Evolutionary conservation across 2,888 invertebrate species (phyloP), one percentile per base, ranked within the genome.

Genomic region (Leucophenga maculata): DNA sequence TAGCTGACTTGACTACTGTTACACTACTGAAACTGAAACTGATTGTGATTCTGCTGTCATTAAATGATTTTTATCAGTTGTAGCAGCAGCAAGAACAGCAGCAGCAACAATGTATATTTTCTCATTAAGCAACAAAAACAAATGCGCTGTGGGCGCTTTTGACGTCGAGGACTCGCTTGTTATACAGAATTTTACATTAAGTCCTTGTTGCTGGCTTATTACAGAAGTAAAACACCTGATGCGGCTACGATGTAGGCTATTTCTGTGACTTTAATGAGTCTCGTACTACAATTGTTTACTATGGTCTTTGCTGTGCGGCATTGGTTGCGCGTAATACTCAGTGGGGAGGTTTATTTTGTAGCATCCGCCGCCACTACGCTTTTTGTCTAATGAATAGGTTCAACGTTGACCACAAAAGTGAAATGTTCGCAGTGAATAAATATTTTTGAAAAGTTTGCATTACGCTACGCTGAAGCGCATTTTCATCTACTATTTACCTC

Each of bases 21-120:
- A 26, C 26, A 26, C 26, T 22, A 26, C 57, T n/a, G n/a, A n/a
- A 57, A 57, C 55, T 55, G 6, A 1, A 26, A 57, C 55, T 32
- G 46, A 62, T 32, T 46, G 14, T 13, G 11, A 32, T n/a, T n/a
- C 74, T 79, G 76, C 77, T 84, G 79, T 83, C 84, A 84, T 81
- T 84, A 81, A 84, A 81, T 81, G 83, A 81, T 81, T 84, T 83
- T 83, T 84, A 84, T 81, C 80, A 83, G 46, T 14, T n/a, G n/a
- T n/a, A n/a, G n/a, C n/a, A 18, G 26, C 16, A 52, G 20, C 16
- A 52, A 18, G 16, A 50, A 50, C 18, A 18, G 22, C 72, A 73
- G 50, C 72, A 67, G 74, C 72, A 74, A 81, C 81, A 64, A 14
- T 39, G 39, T 64, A 64, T 64, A 64, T 64, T 64, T 64, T 48